Conservation (phyloP, 30 jellyfish, hydroid and myxozoan genomes). For the Hydractinia echinata region DNA sequence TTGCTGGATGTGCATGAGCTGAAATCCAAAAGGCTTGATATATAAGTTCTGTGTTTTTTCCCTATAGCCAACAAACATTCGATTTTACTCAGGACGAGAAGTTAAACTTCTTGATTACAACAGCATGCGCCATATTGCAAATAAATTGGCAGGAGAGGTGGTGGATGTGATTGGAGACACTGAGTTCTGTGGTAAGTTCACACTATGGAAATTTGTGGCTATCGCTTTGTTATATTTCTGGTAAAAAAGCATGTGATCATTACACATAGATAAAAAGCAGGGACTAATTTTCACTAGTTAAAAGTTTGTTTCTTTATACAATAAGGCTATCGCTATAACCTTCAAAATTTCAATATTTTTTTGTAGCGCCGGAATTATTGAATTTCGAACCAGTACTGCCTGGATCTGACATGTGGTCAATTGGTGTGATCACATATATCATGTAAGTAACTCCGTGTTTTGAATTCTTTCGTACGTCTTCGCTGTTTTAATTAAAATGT, state of each 20-base stretch:
- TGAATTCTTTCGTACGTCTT: neutral
- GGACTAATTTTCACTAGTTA: too few species aligned
- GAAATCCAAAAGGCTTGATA: too few species aligned
- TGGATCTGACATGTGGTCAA: slow-evolving; percentile 98
- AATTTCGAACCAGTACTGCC: slow-evolving; percentile 93
- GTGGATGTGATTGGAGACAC: slow-evolving; percentile 99
- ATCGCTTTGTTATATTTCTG: too few species aligned
- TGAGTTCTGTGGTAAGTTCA: slow-evolving; percentile 74
- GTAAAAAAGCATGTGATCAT: too few species aligned
- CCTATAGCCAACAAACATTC: slow-evolving; percentile 86
- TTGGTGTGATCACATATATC: slow-evolving; percentile 80
- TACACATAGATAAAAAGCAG: too few species aligned
- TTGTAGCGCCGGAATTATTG: slow-evolving; percentile 92
- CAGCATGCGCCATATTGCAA: slow-evolving; percentile 85
- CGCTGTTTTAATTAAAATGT: neutral
- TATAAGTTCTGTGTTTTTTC: neutral
- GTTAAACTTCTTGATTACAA: slow-evolving; percentile 78
- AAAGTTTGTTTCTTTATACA: too few species aligned
- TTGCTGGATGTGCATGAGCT: too few species aligned
- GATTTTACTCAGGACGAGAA: slow-evolving; percentile 80
- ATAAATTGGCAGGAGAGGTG: slow-evolving; percentile 94
- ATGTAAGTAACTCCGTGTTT: slow-evolving; percentile 54
- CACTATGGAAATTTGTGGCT: too few species aligned
- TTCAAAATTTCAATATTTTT: neutral
- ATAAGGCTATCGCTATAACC: too few species aligned